These are phyloP conservation scores for Eucriotettix oculatus DNA, from an alignment of 2,888 invertebrate species.

Conservation along the genomic window DNA sequence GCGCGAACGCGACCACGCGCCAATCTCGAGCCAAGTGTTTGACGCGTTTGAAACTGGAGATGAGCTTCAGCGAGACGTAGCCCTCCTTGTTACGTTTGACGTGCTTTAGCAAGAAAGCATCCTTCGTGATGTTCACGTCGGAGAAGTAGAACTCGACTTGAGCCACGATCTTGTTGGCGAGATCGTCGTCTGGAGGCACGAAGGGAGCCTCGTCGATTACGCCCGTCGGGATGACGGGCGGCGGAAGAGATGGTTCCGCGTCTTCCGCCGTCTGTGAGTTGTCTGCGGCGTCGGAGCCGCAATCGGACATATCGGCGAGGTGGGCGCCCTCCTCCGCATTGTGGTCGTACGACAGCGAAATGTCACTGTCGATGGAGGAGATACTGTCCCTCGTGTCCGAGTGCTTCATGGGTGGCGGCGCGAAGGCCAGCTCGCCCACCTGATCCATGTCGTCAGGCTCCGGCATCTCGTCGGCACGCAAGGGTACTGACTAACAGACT, in stretches of 20 bases:
- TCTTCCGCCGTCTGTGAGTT: constrained; percentile 38
- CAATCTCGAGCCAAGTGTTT: constrained; percentile 89
- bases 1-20: constrained; percentile 77
- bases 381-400: constrained; percentile 40
- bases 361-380: constrained; percentile 42
- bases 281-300: constrained; percentile 44
- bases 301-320: constrained; percentile 46
- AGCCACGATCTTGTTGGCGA: constrained; percentile 59
- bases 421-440: constrained; percentile 22
- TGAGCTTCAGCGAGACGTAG: constrained; percentile 83
- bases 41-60: constrained; percentile 88
- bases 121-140: constrained; percentile 86
- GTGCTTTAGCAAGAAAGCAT: constrained; percentile 88
- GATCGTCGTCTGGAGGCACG: constrained; percentile 50
- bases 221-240: background rate
- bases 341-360: constrained; percentile 36
- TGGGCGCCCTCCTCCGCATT: constrained; percentile 35
- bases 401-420: constrained; percentile 31
- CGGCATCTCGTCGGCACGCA: background rate
- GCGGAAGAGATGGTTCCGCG: constrained; percentile 8
- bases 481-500: too few relatives aligned
- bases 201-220: constrained; percentile 39
- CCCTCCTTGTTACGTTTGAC: constrained; percentile 90
- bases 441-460: constrained; percentile 19
- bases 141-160: constrained; percentile 95